Evolutionary conservation across 2,888 invertebrate species (phyloP).

Genomic region (Cybosia mesomella): DNA sequence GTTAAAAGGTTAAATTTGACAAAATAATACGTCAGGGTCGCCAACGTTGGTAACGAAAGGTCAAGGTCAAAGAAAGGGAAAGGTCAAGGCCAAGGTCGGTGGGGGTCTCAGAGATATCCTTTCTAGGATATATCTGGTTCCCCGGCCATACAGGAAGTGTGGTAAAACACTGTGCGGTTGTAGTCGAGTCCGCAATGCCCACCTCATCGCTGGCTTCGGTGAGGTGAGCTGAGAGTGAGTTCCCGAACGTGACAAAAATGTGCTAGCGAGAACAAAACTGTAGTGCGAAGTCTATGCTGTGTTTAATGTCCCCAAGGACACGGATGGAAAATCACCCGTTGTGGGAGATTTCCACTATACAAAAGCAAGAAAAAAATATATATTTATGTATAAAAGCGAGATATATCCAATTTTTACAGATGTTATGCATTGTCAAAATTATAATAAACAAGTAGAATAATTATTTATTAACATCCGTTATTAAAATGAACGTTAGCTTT

Average conservation of each 20-base stretch:
- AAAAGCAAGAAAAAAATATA: not conserved
- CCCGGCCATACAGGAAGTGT: not conserved
- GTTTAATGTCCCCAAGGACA: not conserved
- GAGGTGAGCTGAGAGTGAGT: not conserved
- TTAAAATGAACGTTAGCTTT: not conserved
- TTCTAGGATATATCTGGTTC: too few species aligned
- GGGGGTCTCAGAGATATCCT: not conserved
- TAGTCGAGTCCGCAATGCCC: not conserved
- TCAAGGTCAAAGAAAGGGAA: too few species aligned
- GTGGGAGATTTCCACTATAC: not conserved
- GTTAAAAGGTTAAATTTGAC: not conserved
- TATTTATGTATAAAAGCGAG: not conserved
- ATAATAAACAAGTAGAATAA: slow-evolving; percentile 1
- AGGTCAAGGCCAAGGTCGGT: not conserved
- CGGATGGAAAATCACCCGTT: not conserved
- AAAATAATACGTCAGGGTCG: too few species aligned
- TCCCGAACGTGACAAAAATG: too few species aligned
- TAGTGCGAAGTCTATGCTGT: not conserved
- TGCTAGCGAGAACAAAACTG: not conserved
- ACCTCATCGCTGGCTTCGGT: not conserved
- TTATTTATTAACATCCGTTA: not conserved
- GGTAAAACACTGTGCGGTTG: not conserved
- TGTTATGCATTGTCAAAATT: slow-evolving; percentile 2
- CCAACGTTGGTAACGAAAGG: too few species aligned
- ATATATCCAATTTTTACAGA: not conserved